phyloP scores from a whole-genome alignment of 2,797 vertebrate genomes.

The Chelidonichthys spinosus region DNA sequence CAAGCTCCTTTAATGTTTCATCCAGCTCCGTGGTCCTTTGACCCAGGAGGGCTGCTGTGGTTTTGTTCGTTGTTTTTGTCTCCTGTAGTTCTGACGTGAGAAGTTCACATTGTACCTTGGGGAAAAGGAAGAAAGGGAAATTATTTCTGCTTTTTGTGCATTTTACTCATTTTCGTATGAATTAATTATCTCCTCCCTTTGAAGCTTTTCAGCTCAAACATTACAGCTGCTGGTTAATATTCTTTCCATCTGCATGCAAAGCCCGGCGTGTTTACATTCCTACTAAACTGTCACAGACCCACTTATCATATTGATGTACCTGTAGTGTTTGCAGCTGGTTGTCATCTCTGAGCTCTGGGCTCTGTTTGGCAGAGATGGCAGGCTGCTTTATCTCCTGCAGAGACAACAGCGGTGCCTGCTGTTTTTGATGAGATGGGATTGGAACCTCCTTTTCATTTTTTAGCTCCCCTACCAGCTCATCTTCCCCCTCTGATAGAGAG shows the following conservation, averaged over 20 bases:
- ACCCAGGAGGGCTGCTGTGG: slow-evolving; percentile 66
- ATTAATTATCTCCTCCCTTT: background rate
- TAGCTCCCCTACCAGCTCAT: slow-evolving; percentile 40
- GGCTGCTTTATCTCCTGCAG: slow-evolving; percentile 76
- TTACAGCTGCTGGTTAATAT: background rate
- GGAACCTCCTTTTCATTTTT: slow-evolving; percentile 72
- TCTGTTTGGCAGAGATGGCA: slow-evolving; percentile 68
- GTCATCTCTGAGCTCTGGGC: slow-evolving; percentile 36
- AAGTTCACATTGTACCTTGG: slow-evolving; percentile 75
- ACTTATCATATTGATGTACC: slow-evolving; percentile 48
- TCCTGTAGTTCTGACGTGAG: slow-evolving; percentile 76
- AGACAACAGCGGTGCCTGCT: slow-evolving; percentile 77
- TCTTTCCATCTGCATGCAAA: background rate
- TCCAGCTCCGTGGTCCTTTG: slow-evolving; percentile 76
- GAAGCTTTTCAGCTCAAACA: slow-evolving; percentile 3
- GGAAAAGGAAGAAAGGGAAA: slow-evolving; percentile 12
- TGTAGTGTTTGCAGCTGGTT: slow-evolving; percentile 70
- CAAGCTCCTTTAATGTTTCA: slow-evolving; percentile 53
- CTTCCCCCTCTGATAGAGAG: slow-evolving; percentile 42
- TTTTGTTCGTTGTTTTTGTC: slow-evolving; percentile 70
- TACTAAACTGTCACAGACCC: background rate
- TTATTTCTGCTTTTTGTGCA: background rate
- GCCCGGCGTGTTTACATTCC: slow-evolving; percentile 2
- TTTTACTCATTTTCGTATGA: background rate
- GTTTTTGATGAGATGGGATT: slow-evolving; percentile 65